Evolutionary conservation across 2,888 invertebrate species (phyloP).

Genomic region (Lasius fuliginosus): DNA sequence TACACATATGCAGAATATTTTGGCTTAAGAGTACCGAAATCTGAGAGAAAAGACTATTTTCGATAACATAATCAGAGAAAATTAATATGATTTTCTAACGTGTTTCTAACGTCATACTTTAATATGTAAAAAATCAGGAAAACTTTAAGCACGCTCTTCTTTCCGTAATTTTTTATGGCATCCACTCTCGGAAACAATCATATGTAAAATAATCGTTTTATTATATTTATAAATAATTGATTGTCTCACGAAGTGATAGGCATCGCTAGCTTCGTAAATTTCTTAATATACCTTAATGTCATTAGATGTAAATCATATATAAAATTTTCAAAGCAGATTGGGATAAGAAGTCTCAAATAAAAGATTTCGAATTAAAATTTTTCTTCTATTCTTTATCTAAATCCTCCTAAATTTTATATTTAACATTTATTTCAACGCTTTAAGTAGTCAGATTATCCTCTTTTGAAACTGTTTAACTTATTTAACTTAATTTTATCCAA

Average conservation of each 20-base stretch:
- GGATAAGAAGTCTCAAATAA: background rate
- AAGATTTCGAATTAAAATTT: background rate
- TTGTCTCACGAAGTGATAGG: no score
- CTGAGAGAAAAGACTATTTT: background rate
- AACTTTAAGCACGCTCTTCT: background rate
- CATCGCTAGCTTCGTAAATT: background rate
- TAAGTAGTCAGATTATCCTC: background rate
- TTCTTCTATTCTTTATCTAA: background rate
- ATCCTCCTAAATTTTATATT: background rate
- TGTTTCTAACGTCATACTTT: background rate
- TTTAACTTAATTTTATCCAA: background rate
- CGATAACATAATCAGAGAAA: background rate
- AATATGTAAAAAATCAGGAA: background rate
- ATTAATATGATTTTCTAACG: background rate
- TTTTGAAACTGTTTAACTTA: background rate
- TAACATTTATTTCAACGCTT: background rate
- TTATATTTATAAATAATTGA: no score
- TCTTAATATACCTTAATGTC: background rate
- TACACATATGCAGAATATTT: background rate
- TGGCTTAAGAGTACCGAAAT: background rate
- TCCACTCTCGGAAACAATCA: no score
- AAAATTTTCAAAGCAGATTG: background rate
- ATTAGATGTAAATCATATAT: background rate
- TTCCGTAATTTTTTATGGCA: no score
- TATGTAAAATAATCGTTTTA: no score